Percentiles rank a stretch among this genome's conserved stretches.
These are phyloP conservation scores for Oeneis ivallda DNA, from an alignment of 2,888 invertebrate genomes.

Conservation along the genomic window DNA sequence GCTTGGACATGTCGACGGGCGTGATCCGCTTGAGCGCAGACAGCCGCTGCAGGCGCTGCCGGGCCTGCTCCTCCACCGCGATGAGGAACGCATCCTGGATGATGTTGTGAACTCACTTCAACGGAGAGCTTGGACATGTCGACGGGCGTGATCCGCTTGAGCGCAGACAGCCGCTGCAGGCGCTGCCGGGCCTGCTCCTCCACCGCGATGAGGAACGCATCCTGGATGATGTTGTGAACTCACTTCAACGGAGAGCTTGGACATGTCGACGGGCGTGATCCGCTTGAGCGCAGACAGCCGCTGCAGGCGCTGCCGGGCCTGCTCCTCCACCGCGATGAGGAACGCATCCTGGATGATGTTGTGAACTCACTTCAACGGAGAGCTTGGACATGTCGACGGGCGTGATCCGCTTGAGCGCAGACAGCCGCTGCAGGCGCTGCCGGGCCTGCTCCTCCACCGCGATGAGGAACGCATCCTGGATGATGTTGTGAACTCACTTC, in stretches of 20 bases:
- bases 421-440: no score
- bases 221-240: conserved; percentile 76
- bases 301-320: conserved; percentile 95
- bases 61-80: conserved; percentile 97
- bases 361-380: no score
- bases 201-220: conserved; percentile 99
- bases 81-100: conserved; percentile 99
- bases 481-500: no score
- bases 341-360: conserved; percentile 96
- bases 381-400: no score
- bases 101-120: conserved; percentile 89
- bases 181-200: conserved; percentile 97
- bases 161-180: conserved; percentile 94
- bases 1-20: conserved; percentile 95
- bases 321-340: conserved; percentile 98
- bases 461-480: no score
- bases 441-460: no score
- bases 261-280: conserved; percentile 96
- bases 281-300: conserved; percentile 95
- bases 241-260: conserved; percentile 93
- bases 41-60: conserved; percentile 94
- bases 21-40: conserved; percentile 96
- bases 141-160: conserved; percentile 95
- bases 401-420: no score
- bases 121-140: conserved; percentile 95